phyloP scores from a whole-genome alignment of 2,113 vertebrate genomes.

The Cyphomyrus plagiostoma region DNA sequence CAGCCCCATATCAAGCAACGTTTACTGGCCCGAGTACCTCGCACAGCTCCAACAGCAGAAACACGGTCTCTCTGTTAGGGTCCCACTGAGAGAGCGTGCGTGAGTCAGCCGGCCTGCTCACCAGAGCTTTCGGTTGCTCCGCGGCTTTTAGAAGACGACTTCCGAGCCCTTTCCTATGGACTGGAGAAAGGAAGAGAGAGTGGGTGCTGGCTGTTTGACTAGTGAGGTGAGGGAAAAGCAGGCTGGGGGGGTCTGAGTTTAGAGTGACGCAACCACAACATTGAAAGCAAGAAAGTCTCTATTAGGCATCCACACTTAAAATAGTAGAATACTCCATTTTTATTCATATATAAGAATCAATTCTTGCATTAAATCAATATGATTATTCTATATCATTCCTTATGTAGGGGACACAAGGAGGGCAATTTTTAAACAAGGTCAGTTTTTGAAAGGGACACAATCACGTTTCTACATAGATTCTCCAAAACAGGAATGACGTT shows the following conservation, averaged over 20 bases:
- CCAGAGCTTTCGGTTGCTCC: not conserved
- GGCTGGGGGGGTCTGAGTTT: not conserved
- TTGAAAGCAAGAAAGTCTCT: not conserved
- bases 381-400: not conserved
- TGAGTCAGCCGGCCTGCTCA: not conserved
- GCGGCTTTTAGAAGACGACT: not conserved
- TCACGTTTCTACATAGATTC: not conserved
- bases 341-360: not conserved
- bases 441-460: not conserved
- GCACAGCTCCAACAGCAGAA: not conserved
- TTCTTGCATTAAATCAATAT: not conserved
- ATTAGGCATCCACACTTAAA: not conserved
- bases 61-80: not conserved
- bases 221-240: not conserved
- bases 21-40: not conserved
- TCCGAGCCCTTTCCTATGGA: not conserved
- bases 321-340: not conserved
- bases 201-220: not conserved
- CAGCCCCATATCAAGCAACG: not conserved
- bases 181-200: not conserved
- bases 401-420: not conserved
- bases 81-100: not conserved
- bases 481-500: not conserved
- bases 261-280: not conserved
- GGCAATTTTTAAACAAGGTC: not conserved